Base-by-base conservation (phyloP, 1,140 invertebrate genomes). In the Chionoecetes opilio region DNA sequence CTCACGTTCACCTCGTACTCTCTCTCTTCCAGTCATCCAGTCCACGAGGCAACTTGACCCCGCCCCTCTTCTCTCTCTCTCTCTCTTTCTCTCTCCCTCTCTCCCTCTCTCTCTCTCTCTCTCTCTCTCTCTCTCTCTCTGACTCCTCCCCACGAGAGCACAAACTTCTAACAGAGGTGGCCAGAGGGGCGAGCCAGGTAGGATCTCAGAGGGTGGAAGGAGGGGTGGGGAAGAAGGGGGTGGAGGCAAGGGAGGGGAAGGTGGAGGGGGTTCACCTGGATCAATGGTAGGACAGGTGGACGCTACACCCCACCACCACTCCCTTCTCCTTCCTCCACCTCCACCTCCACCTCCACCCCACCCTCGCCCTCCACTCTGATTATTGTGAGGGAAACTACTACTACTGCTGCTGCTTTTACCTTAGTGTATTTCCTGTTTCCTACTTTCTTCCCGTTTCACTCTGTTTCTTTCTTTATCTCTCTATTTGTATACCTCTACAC, bases 241-340 rank as follows among this genome's bases (percentile, higher is more conserved):
- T n/a, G 8, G 21, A n/a, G 63, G 63, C n/a, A 21, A n/a, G 63
- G 2, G 17, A 26, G 63, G 63, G 63, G 63, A 9, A 11, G 46
- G 46, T 53, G 46, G 8, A 1, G 63, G 63, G 63, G 63, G 63
- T 11, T 75, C 21, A 75, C 63, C 63, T 75, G 63, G 63, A 75
- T 75, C 63, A 75, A 75, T 75, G 63, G 63, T n/a, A 75, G 63
- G 63, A 75, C 63, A 75, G 63, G 63, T 75, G 63, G 63, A 75
- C 63, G 63, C 8, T 75, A 26, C 63, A n/a, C 63, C 63, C 63
- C 63, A n/a, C 63, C 63, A n/a, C 63, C 63, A n/a, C 63, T n/a
- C 63, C n/a, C n/a, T 75, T 21, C 17, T 21, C 17, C 21, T 26
- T 21, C 17, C 21, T 63, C 53, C 17, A 8, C 26, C 21, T 63